Percentiles rank a stretch among this genome's conserved stretches.
Evolutionary conservation across 64 coral and sea anemone genomes (phyloP).

Genomic region (Montipora capricornis): DNA sequence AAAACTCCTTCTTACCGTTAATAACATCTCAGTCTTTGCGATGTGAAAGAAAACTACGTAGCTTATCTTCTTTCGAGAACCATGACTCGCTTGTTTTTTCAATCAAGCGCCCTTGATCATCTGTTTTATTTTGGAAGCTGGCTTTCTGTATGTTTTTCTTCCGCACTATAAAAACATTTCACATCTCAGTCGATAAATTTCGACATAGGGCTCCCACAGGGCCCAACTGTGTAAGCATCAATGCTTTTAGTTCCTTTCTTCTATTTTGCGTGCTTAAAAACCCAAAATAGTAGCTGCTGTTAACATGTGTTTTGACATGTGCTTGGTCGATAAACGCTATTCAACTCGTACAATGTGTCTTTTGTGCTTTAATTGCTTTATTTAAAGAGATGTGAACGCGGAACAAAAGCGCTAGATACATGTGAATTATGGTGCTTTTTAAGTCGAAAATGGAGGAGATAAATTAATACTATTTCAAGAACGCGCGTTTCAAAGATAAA

Average conservation of each 20-base stretch:
- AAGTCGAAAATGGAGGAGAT: constrained; percentile 85
- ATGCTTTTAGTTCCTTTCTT: constrained; percentile 83
- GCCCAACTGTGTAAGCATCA: constrained; percentile 71
- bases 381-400: constrained; percentile 91
- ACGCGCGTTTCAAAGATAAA: constrained; percentile 65
- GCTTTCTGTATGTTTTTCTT: constrained; percentile 60
- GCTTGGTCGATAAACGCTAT: constrained; percentile 98
- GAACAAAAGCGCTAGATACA: constrained; percentile 98
- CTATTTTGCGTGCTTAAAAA: constrained; percentile 84
- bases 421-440: constrained; percentile 93
- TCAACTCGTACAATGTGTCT: constrained; percentile 94
- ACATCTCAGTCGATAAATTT: constrained; percentile 58
- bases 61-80: background rate
- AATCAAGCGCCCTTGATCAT: constrained; percentile 34
- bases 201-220: constrained; percentile 49
- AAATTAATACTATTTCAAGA: constrained; percentile 79
- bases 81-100: constrained; percentile 9
- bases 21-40: background rate
- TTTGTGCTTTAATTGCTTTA: constrained; percentile 99
- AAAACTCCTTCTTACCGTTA: background rate
- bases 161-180: constrained; percentile 48
- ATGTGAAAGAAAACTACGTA: background rate
- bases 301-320: constrained; percentile 99
- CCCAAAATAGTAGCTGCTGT: constrained; percentile 96
- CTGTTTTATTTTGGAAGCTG: constrained; percentile 44